Evolutionary conservation across 2,888 invertebrate species (phyloP), one percentile per base, ranked within the genome.

Genomic region (Actias luna): DNA sequence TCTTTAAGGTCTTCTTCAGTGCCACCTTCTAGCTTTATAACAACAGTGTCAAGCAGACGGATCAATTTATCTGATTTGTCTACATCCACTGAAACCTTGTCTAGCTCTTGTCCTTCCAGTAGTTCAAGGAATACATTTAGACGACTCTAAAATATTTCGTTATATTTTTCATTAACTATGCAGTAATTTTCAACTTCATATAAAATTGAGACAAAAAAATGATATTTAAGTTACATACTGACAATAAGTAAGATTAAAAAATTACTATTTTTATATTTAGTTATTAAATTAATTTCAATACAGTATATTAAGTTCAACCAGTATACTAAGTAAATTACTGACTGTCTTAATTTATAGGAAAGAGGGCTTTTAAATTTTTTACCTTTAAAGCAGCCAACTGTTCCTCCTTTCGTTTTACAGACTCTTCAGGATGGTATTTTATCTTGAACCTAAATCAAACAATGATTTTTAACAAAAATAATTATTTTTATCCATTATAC

Each of bases 391-490:
- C 96, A 63, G 93, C 89, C 63, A 96, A 92, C 77, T 98, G 97
- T 80, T 99, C 98, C 22, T 97, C 97, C 85, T 97, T 97, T 63
- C 98, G 93, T 85, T 97, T 98, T 36, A 96, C 94, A 61, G 97
- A 97, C 81, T 99, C 99, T 87, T 98, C 98, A 3, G 99, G 99
- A 87, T 99, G 99, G 83, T 99, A 99, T 93, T 99, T 99, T 75
- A 97, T 95, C 92, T 99, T 98, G 94, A 99, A 99, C 99, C 99
- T 99, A 92, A 71, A 72, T 72, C 80, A 80, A 70, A 71, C 70
- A 63, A 66, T 57, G 61, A 7, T 59, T 57, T 60, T 22, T 63
- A 61, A 65, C 65, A 58, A 52, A 60, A 46, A 46, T 16, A 1
- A 46, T 58, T 29, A 61, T 61, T 58, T 42, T 60, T 31, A 63